A percentile compares a stretch with the other conserved stretches of the same genome.
Conservation (phyloP, 2,113 vertebrate species). For the Oenanthe oenanthe region DNA sequence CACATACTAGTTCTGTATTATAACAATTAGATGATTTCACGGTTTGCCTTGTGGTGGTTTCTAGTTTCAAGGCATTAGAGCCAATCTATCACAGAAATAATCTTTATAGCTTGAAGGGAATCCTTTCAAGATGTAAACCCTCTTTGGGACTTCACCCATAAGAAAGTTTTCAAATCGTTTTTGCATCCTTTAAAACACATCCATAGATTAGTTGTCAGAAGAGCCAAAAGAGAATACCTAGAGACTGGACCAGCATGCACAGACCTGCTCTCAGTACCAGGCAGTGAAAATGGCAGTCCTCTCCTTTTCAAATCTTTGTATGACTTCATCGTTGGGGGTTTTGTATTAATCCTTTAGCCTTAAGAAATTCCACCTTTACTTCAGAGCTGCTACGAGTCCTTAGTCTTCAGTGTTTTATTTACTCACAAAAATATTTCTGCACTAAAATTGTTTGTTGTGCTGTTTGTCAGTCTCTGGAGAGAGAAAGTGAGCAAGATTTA, state of each 20-base stretch:
- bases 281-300: neutral
- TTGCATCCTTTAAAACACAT: neutral
- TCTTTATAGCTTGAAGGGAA: neutral
- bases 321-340: neutral
- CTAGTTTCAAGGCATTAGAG: neutral
- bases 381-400: neutral
- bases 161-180: neutral
- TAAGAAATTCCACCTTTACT: neutral
- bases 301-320: neutral
- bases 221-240: neutral
- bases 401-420: neutral
- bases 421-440: neutral
- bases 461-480: neutral
- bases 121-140: neutral
- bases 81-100: neutral
- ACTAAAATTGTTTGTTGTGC: neutral
- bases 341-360: neutral
- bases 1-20: neutral
- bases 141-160: neutral
- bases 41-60: neutral
- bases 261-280: neutral
- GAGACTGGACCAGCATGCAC: neutral
- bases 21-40: neutral
- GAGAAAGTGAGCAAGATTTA: neutral
- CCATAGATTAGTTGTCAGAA: neutral